These are phyloP conservation scores for Thalassoma bifasciatum DNA, from an alignment of 2,113 vertebrate genomes.

Conservation along the genomic window DNA sequence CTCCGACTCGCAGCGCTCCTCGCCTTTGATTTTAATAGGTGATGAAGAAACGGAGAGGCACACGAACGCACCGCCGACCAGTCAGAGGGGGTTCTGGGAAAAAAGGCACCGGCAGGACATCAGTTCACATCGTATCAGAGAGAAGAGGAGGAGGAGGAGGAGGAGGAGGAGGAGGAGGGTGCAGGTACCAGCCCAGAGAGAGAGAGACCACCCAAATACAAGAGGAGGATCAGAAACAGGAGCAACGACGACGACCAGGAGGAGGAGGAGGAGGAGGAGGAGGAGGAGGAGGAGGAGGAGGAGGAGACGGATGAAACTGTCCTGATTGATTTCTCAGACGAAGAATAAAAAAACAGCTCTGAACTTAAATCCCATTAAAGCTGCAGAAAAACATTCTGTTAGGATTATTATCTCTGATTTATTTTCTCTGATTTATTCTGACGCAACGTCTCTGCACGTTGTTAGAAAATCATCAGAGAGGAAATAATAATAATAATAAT, in stretches of 20 bases:
- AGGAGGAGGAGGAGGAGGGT: conserved; percentile 4
- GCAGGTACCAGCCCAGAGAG: conserved; percentile 82
- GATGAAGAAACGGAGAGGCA: conserved; percentile 72
- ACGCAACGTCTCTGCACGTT: too few species aligned
- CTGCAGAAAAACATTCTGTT: too few species aligned
- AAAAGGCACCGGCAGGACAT: conserved; percentile 74
- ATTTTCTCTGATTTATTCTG: too few species aligned
- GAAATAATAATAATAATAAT: too few species aligned
- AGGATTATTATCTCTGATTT: too few species aligned
- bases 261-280: too few species aligned
- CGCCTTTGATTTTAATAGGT: conserved; percentile 81
- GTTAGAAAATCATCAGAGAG: too few species aligned
- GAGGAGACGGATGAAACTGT: too few species aligned
- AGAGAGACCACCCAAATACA: conserved; percentile 78
- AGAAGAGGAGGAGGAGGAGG: neutral
- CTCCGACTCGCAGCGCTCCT: conserved; percentile 63
- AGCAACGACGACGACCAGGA: conserved; percentile 26
- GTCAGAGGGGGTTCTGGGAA: conserved; percentile 67
- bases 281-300: neutral
- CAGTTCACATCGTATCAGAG: conserved; percentile 72
- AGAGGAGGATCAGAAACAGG: conserved; percentile 64
- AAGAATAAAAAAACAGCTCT: too few species aligned
- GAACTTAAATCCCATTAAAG: too few species aligned
- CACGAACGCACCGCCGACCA: conserved; percentile 42
- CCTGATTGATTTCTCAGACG: too few species aligned